Evolutionary conservation across 1,140 invertebrate species (phyloP), one percentile per base, ranked within the genome.

Genomic region (Zaprionus gabonicus): DNA sequence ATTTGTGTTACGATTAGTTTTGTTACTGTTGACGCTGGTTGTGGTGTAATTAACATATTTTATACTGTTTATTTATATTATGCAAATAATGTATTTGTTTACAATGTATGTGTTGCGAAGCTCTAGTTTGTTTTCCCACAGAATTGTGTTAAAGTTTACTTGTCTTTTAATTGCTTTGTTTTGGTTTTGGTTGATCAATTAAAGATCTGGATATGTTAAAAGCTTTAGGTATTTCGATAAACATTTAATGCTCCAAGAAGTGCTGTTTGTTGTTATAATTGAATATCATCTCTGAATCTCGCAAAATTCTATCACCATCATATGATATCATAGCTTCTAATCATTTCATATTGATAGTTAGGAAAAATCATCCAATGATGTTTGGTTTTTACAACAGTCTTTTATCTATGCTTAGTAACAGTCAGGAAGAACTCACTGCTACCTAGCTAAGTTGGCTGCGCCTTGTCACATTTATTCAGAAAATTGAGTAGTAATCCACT

Each of bases 1-100:
- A 69, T 78, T 88, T 84, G 9, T 78, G 69, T 84, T 73, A 41
- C 41, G 7, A 67, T 81, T 17, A 46, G n/a, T 46, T 46, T 17
- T 46, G 41, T 46, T 46, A 46, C n/a, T 85, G 63, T 73, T 74
- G 34, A 53, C 20, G 9, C 31, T 34, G 38, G 57, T 59, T 78
- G 20, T 72, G 34, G 20, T 10, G 9, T 15, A 41, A 15, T 4
- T 6, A 13, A 41, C 15, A 41, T 41, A 41, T 23, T 51, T 23
- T 13, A 17, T 51, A 25, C 0, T 7, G n/a, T 9, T n/a, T 46
- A 9, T 15, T 23, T 51, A 51, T 51, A 17, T 51, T 63, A 12
- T 49, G 4, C 20, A 70, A 41, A 66, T 51, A 57, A 56, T 49
- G 2, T 41, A 36, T 28, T 53, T 70, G 10, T 12, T 27, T 46